Evolutionary conservation across 37 sponge, comb jelly and placozoan genomes (phyloP), one percentile per base, ranked within the genome.

Genomic region (Crambe crambe): DNA sequence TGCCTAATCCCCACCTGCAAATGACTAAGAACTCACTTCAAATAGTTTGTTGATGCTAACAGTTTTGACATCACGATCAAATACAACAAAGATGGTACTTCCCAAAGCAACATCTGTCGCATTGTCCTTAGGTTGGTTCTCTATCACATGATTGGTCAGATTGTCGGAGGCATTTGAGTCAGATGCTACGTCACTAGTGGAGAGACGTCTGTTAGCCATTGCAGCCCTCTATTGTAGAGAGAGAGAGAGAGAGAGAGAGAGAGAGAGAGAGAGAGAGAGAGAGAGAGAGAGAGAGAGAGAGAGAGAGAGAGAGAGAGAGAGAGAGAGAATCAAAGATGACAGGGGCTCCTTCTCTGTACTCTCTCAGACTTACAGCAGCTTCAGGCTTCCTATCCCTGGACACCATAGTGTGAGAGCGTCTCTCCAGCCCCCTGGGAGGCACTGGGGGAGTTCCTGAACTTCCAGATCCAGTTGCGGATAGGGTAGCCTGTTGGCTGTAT

Each of bases 1-100:
- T n/a, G n/a, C n/a, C n/a, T 47, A 61, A 61, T 61, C 29, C 6
- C 30, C 25, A 61, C 15, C 63, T 61, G 25, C 5, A 61, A 23
- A 61, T 20, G 6, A 61, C 63, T 20, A 31, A 66, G 75, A 38
- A 54, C 59, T 58, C 26, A 89, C 90, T 71, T 89, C 90, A 89
- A 89, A 84, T 27, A 89, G 68, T 47, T 89, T 89, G 56, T 54
- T 75, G 26, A 57, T 68, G 35, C 84, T 89, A 22, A 89, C 81
- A 31, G 90, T 76, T 17, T 37, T 75, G 10, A 89, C 90, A 75
- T 89, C 77, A 17, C 61, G 38, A 41, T 84, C 85, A 75, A 89
- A 89, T 2, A 31, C 36, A 10, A 89, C 81, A 6, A 51, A 42
- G 2, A 89, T 80, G 25, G 34, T 70, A 30, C 72, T 1, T 6